A percentile compares a stretch with the other conserved stretches of the same genome.
Conservation (phyloP, 2,797 vertebrate species). For the Craterocephalus amniculus region DNA sequence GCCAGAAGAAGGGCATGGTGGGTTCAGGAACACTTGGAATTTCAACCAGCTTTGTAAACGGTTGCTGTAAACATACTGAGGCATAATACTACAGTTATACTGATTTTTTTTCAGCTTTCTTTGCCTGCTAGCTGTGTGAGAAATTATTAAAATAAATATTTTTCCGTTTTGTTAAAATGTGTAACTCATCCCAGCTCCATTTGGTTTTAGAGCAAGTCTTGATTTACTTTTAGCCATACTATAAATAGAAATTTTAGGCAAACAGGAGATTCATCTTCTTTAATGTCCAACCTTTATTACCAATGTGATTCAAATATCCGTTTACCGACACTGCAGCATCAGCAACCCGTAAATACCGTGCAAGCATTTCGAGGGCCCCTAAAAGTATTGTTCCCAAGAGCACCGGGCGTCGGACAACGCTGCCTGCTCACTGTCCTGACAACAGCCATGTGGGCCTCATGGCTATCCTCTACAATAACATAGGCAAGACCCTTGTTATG, state of each 20-base stretch:
- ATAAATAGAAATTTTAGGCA: too few species aligned
- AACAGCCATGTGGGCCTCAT: constrained; percentile 90
- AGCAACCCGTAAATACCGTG: constrained; percentile 79
- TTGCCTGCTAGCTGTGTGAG: not conserved
- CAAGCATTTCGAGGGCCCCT: constrained; percentile 74
- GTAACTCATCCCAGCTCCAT: too few species aligned
- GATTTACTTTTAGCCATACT: too few species aligned
- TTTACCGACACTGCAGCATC: constrained; percentile 56
- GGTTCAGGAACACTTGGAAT: constrained; percentile 21
- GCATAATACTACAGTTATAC: not conserved
- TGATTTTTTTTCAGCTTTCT: not conserved
- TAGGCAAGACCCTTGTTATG: constrained; percentile 75
- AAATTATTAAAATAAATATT: too few species aligned
- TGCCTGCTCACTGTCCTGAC: constrained; percentile 85
- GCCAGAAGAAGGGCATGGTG: constrained; percentile 82
- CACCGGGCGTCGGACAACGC: constrained; percentile 77
- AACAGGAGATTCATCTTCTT: not conserved
- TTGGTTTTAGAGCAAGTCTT: too few species aligned
- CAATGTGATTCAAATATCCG: not conserved
- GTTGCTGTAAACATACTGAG: not conserved
- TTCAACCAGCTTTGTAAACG: not conserved
- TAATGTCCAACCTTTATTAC: not conserved
- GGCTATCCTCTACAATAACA: constrained; percentile 92
- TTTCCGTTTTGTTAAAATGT: too few species aligned
- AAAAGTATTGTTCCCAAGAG: constrained; percentile 56